A percentile compares a stretch with the other conserved stretches of the same genome.
These are phyloP conservation scores for Scarus forsteni DNA, from an alignment of 2,797 vertebrate species.

Conservation along the genomic window DNA sequence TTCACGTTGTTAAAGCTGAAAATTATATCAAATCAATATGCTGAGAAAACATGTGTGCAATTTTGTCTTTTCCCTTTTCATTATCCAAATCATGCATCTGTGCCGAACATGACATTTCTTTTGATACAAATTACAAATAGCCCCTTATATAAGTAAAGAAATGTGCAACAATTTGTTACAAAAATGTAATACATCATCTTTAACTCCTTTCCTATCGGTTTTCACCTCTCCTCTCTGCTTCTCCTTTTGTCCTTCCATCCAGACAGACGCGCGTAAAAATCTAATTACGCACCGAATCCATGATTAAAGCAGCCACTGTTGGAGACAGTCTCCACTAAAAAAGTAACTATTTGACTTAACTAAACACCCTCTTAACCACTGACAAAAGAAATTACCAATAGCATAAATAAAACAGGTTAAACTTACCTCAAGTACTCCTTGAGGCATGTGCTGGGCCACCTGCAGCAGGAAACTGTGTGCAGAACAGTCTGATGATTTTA, in stretches of 20 bases:
- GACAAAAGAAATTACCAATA: neutral
- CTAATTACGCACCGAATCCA: conserved; percentile 47
- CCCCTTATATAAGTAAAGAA: neutral
- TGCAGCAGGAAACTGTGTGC: conserved; percentile 14
- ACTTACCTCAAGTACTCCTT: conserved; percentile 65
- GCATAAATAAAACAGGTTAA: conserved; percentile 15
- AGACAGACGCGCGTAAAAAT: conserved; percentile 48
- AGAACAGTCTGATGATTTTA: conserved; percentile 9
- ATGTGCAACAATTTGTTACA: neutral
- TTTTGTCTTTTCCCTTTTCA: too few relatives aligned
- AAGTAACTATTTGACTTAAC: neutral
- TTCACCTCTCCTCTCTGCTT: neutral
- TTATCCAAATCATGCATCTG: too few relatives aligned
- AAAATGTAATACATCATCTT: neutral
- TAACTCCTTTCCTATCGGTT: neutral
- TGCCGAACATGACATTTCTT: neutral
- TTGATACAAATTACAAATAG: neutral
- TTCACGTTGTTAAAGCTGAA: too few relatives aligned
- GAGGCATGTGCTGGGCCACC: conserved; percentile 62
- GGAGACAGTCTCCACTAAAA: neutral
- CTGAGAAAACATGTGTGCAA: too few relatives aligned
- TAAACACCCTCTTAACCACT: neutral
- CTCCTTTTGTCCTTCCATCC: neutral
- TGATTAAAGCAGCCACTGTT: neutral
- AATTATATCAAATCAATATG: too few relatives aligned